Evolutionary conservation across 2,888 invertebrate genomes (phyloP), one percentile per base, ranked within the genome.

Genomic region (Pollenia labialis): DNA sequence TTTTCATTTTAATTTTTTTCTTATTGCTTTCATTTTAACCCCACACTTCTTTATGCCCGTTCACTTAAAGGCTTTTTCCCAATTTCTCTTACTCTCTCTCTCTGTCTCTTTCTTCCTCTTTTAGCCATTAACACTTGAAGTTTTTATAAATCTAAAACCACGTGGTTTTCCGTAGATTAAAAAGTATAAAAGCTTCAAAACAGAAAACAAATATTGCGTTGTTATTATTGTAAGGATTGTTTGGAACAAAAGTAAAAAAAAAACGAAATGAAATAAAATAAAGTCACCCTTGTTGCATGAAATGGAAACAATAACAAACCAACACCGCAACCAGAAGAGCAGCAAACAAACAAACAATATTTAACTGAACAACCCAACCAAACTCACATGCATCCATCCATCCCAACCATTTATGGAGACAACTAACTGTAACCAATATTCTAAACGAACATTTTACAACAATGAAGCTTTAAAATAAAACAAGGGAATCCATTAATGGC

Each of bases 121-220:
- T 44, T 40, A 74, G 14, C 79, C 60, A 72, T 83, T 56, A 75
- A 77, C 72, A 74, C 60, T 77, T 56, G 48, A 69, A 79, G 68
- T 71, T 76, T 77, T 81, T 84, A 56, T 81, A 80, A 50, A 77
- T 10, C 75, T 81, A 79, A 85, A 84, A 87, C 86, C 89, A 89
- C 89, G 89, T 89, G 88, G 87, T 87, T 85, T 83, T 82, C 86
- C 85, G 87, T 85, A 88, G 82, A 84, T 87, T 85, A 88, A 85
- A 85, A 87, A 87, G 83, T 87, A 88, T 87, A 87, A 88, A 89
- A 85, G 71, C 85, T 88, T 75, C 72, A 60, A 60, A 82, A 75
- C 81, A 82, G 69, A 75, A 76, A 52, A 79, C 64, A 84, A 52
- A 74, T 86, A 80, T 81, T 82, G 62, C 64, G 75, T 85, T 86